These are phyloP conservation scores for Cyrtodaria siliqua DNA, from an alignment of 2,888 invertebrate species.

Conservation along the genomic window DNA sequence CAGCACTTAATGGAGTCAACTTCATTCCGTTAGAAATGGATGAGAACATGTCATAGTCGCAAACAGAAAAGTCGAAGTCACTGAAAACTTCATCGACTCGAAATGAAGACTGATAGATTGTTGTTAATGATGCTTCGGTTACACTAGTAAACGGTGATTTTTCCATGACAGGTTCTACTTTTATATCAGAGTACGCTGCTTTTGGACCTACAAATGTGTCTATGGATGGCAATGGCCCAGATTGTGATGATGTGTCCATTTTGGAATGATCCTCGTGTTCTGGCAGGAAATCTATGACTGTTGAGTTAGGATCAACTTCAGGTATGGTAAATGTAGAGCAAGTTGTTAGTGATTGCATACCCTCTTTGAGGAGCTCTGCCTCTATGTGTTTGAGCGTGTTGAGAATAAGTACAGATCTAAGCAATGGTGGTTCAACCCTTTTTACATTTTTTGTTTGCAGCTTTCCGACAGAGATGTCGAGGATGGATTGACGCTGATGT, in stretches of 20 bases:
- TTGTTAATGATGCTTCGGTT: slow-evolving; percentile 50
- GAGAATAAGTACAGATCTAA: slow-evolving; percentile 96
- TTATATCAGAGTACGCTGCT: slow-evolving; percentile 24
- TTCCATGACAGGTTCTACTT: slow-evolving; percentile 36
- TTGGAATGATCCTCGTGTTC: slow-evolving; percentile 48
- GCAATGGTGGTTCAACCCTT: slow-evolving; percentile 93
- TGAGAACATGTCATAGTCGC: slow-evolving; percentile 87
- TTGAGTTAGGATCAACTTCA: slow-evolving; percentile 64
- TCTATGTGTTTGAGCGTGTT: slow-evolving; percentile 96
- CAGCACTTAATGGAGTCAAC: slow-evolving; percentile 85
- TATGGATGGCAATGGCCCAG: slow-evolving; percentile 68
- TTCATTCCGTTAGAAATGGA: slow-evolving; percentile 82
- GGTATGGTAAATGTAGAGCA: slow-evolving; percentile 63
- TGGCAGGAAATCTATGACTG: slow-evolving; percentile 68
- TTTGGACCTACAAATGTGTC: slow-evolving; percentile 69
- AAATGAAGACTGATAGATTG: slow-evolving; percentile 49
- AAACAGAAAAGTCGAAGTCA: slow-evolving; percentile 88
- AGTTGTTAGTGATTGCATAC: slow-evolving; percentile 75
- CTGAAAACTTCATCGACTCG: slow-evolving; percentile 70
- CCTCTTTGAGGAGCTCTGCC: slow-evolving; percentile 91
- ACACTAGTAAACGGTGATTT: slow-evolving; percentile 41
- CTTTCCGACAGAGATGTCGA: slow-evolving; percentile 97
- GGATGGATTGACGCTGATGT: slow-evolving; percentile 91
- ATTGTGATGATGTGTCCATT: slow-evolving; percentile 32
- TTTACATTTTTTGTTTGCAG: slow-evolving; percentile 89